Evolutionary conservation across 30 jellyfish, hydroid and myxozoan species (phyloP), one percentile per base, ranked within the genome.

Genomic region (Catostylus mosaicus): DNA sequence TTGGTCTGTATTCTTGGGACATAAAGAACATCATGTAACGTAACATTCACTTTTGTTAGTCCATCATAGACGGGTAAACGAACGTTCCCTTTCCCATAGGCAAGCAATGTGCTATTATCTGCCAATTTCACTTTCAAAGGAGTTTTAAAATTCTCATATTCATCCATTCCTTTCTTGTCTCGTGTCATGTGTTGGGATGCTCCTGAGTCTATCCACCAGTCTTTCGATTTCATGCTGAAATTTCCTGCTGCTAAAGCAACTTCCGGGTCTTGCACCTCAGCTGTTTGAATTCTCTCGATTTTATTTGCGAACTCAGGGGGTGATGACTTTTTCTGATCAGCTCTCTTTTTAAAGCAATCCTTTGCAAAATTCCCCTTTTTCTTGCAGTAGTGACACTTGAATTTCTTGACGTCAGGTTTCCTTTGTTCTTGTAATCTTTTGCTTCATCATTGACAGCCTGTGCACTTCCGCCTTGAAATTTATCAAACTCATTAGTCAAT

Each of bases 171-270:
- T 59, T 78, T 63, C 47, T 78, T 78, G 23, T 57, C 80, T 16
- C 73, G 89, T 24, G 89, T 78, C 89, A 57, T 78, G 51, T 78
- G 89, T 34, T 78, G 89, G 7, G 89, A 57, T 19, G 89, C 83
- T 22, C 89, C 89, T 46, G 89, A 78, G 82, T 61, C 89, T 6
- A 78, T 78, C 89, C 89, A 78, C 83, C 89, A 57, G 16, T 62
- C 27, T 9, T 50, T 45, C 11, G 27, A 73, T 32, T 68, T 34
- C 45, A 35, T 22, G 35, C 32, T 61, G 35, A 11, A 1, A 16
- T 37, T 23, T 20, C 35, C 74, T 61, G 37, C 36, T 11, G 74
- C 74, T 22, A 61, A 61, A 22, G 74, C 74, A 61, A 61, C 35
- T 26, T 22, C 74, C 26, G 32, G 74, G 26, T 61, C 36, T 27